phyloP scores from a whole-genome alignment of 1,140 invertebrate genomes.

The Diachasmimorpha longicaudata region DNA sequence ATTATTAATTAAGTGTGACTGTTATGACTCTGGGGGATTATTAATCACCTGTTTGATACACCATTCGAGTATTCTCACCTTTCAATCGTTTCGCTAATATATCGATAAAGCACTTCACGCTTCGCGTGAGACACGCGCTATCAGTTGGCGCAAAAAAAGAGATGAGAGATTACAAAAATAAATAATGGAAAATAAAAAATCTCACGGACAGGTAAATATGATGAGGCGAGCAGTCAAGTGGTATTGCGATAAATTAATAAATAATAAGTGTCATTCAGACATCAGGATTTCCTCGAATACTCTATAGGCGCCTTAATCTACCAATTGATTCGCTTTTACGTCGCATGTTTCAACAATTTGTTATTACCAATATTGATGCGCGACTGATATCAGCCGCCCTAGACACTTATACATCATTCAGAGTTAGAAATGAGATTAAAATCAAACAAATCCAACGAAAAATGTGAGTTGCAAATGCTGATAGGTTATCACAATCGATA shows the following conservation, averaged over 20 bases:
- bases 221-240: constrained; percentile 15
- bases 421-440: neutral
- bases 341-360: neutral
- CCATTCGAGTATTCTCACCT: neutral
- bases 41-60: constrained; percentile 19
- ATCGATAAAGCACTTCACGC: constrained; percentile 27
- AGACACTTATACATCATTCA: neutral
- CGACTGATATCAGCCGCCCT: neutral
- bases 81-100: constrained; percentile 17
- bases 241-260: constrained; percentile 24
- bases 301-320: neutral
- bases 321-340: neutral
- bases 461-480: constrained; percentile 9
- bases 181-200: neutral
- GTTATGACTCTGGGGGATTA: neutral
- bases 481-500: constrained; percentile 17
- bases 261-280: constrained; percentile 14
- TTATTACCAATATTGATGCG: neutral
- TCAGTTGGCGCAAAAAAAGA: constrained; percentile 11
- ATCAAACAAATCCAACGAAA: neutral
- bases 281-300: neutral
- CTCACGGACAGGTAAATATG: constrained; percentile 10
- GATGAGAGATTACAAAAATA: constrained; percentile 5
- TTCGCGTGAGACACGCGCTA: constrained; percentile 27
- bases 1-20: constrained; percentile 26